Evolutionary conservation across 1,140 invertebrate species (phyloP).

Genomic region (Lamellibrachia luymesi): DNA sequence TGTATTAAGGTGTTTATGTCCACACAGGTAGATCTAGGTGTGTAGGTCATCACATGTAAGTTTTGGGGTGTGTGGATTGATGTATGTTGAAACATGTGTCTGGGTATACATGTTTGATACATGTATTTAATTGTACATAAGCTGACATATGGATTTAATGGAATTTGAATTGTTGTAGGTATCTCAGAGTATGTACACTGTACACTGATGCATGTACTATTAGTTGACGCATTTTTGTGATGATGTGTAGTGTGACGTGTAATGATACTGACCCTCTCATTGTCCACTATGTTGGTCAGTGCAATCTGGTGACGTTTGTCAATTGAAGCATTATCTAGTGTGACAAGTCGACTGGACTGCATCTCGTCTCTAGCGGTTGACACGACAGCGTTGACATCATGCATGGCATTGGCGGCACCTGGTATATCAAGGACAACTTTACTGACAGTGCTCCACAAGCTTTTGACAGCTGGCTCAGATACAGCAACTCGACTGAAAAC

Average conservation of each 20-base stretch:
- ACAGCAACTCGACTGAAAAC: too few species aligned
- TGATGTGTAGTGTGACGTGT: neutral
- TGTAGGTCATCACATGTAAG: too few species aligned
- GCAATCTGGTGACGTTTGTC: neutral
- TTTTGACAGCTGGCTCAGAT: neutral
- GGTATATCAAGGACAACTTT: neutral
- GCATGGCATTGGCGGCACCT: neutral
- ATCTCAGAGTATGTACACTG: neutral
- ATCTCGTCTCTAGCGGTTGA: neutral
- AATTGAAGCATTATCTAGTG: neutral
- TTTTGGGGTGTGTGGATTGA: too few species aligned
- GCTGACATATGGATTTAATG: too few species aligned
- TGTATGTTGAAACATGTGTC: too few species aligned
- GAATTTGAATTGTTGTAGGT: too few species aligned
- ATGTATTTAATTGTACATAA: too few species aligned
- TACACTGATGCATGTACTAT: neutral
- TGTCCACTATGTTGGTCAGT: neutral
- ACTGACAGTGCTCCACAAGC: neutral
- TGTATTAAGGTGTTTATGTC: too few species aligned
- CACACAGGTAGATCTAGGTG: too few species aligned
- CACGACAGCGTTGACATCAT: neutral
- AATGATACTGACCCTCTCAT: neutral
- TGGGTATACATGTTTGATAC: too few species aligned
- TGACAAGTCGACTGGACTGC: neutral
- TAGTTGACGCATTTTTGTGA: neutral